Conservation (phyloP, 1,140 invertebrate species). For the Dufourea novaeangliae region DNA sequence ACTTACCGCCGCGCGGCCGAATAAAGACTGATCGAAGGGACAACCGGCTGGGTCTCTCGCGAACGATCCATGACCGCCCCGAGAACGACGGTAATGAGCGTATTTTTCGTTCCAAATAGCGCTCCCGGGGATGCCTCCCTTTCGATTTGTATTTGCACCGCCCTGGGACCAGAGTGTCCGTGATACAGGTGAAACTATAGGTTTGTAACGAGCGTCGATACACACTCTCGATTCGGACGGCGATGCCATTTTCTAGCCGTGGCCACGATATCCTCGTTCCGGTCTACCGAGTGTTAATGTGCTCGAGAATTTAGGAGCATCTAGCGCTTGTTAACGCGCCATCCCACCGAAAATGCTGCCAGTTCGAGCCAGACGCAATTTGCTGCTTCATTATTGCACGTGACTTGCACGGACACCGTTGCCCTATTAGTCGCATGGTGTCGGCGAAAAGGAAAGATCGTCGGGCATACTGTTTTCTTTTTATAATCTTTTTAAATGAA, state of each 20-base stretch:
- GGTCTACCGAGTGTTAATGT: not conserved
- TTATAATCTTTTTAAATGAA: no score
- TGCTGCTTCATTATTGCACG: no score
- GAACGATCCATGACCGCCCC: constrained; percentile 14
- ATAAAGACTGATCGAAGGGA: constrained; percentile 59
- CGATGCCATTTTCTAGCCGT: not conserved
- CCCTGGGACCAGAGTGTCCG: not conserved
- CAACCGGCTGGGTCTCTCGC: constrained; percentile 15
- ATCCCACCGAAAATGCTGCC: not conserved
- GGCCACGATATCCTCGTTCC: not conserved
- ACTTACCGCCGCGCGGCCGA: constrained; percentile 51
- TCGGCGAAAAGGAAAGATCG: no score
- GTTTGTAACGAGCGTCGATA: no score
- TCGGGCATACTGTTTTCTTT: no score
- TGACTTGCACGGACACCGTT: no score
- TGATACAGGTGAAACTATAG: not conserved
- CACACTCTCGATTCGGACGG: constrained; percentile 7
- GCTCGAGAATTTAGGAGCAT: not conserved
- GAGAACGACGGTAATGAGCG: constrained; percentile 48
- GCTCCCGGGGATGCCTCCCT: not conserved
- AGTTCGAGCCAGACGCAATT: no score
- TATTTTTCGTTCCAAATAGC: constrained; percentile 55
- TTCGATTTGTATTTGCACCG: constrained; percentile 50
- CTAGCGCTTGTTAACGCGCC: no score
- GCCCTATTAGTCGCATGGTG: no score